phyloP scores from a whole-genome alignment of 2,888 invertebrate species.

The Hirtodrosophila confusa region DNA sequence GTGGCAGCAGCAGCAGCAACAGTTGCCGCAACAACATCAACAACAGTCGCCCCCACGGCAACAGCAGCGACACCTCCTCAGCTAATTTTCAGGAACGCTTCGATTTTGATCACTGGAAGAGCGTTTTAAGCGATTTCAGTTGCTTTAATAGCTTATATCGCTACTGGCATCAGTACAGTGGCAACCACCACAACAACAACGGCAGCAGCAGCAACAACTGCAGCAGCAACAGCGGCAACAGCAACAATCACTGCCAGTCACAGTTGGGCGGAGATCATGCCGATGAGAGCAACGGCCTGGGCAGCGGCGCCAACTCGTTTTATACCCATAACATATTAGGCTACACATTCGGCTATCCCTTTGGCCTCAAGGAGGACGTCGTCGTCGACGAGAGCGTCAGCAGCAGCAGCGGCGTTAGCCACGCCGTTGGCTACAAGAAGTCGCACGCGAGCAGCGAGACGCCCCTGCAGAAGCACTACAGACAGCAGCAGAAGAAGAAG shows the following conservation, averaged over 20 bases:
- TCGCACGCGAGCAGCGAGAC: conserved; percentile 74
- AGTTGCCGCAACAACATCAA: conserved; percentile 52
- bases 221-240: conserved; percentile 6
- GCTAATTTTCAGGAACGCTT: conserved; percentile 83
- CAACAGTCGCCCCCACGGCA: conserved; percentile 52
- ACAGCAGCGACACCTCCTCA: conserved; percentile 80
- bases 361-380: conserved; percentile 69
- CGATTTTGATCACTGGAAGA: conserved; percentile 87
- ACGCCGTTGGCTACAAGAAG: conserved; percentile 35
- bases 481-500: conserved; percentile 84
- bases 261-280: conserved; percentile 54
- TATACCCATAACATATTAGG: conserved; percentile 84
- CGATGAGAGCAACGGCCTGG: conserved; percentile 58
- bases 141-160: conserved; percentile 82
- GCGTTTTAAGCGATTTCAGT: conserved; percentile 87
- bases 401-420: conserved; percentile 21
- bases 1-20: conserved; percentile 41
- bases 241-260: conserved; percentile 20
- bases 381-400: conserved; percentile 34
- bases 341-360: conserved; percentile 81
- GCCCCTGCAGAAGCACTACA: conserved; percentile 84
- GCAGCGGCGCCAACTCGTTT: conserved; percentile 74
- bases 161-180: conserved; percentile 76
- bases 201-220: conserved; percentile 8
- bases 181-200: conserved; percentile 38